phyloP scores from a whole-genome alignment of 2,797 vertebrate species.

The Pipistrellus kuhlii region DNA sequence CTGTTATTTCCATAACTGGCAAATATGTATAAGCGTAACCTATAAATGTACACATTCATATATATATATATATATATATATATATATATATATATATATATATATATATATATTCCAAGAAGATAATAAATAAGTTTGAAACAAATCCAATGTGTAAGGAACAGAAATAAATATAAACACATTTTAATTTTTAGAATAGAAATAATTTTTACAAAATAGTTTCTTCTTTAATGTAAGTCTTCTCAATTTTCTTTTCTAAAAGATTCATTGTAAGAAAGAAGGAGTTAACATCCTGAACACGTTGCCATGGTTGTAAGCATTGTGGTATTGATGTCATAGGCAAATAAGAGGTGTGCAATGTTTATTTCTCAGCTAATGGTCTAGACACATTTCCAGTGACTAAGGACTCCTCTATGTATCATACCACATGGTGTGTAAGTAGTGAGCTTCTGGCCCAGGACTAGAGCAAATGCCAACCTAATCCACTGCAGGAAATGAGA shows the following conservation, averaged over 20 bases:
- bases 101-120: background rate
- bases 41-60: too few species aligned
- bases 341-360: background rate
- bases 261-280: background rate
- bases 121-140: background rate
- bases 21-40: background rate
- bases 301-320: background rate
- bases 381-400: background rate
- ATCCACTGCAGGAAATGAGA: background rate
- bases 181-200: background rate
- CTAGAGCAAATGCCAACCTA: background rate
- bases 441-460: background rate
- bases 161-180: background rate
- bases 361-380: background rate
- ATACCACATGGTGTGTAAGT: background rate
- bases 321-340: background rate
- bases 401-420: background rate
- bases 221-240: background rate
- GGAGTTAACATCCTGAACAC: background rate
- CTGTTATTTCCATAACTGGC: background rate
- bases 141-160: background rate
- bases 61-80: too few species aligned
- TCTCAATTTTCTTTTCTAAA: background rate
- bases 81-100: too few species aligned
- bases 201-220: background rate